phyloP scores from a whole-genome alignment of 30 jellyfish, hydroid and myxozoan genomes.

The Haliclystus octoradiatus region DNA sequence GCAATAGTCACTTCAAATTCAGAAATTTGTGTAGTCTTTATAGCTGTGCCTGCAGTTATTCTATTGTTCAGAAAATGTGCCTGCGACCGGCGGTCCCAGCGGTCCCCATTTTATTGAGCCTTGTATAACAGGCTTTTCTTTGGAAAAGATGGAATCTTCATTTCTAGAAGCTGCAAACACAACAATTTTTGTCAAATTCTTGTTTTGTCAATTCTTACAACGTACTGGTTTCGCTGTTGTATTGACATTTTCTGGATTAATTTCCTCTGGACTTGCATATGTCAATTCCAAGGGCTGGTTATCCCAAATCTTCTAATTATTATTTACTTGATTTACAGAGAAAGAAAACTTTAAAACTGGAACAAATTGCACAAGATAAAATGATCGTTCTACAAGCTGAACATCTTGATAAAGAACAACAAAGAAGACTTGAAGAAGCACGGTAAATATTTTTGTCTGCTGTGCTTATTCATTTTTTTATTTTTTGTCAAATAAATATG shows the following conservation, averaged over 20 bases:
- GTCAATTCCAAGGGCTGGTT: neutral
- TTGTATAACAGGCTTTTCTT: no score
- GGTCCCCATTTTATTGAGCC: no score
- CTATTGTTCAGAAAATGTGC: no score
- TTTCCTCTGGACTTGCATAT: neutral
- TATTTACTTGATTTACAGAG: constrained; percentile 20
- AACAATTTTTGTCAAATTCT: no score
- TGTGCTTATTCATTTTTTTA: no score
- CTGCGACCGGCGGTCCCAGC: no score
- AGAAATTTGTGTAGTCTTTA: no score
- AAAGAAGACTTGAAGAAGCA: constrained; percentile 39
- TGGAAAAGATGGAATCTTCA: no score
- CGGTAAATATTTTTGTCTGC: constrained; percentile 52
- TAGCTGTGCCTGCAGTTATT: no score
- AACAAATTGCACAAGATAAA: constrained; percentile 33
- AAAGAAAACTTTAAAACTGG: constrained; percentile 12
- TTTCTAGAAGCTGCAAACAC: no score
- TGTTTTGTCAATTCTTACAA: neutral
- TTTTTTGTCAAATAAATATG: no score
- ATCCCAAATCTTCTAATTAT: neutral
- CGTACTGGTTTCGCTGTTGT: neutral
- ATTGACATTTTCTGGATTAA: neutral
- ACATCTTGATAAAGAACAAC: constrained; percentile 22
- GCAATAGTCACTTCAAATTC: no score
- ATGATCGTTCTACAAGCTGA: constrained; percentile 22